phyloP scores from a whole-genome alignment of 2,113 vertebrate species.

The Numida meleagris region DNA sequence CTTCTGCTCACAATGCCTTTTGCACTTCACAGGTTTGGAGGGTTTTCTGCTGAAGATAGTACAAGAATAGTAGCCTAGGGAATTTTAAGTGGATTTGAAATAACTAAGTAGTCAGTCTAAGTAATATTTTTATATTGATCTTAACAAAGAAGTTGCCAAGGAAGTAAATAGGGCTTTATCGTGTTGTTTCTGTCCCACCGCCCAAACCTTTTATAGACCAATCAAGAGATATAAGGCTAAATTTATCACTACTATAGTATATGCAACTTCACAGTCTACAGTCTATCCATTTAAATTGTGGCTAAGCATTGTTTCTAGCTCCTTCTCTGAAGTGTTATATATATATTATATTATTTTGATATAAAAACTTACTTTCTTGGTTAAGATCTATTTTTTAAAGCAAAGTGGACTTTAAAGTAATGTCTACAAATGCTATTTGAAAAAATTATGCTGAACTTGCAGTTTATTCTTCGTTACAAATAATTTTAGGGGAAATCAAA shows the following conservation, averaged over 20 bases:
- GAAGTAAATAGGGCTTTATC: background rate
- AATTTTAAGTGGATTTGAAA: background rate
- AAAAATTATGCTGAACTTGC: background rate
- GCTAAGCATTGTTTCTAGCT: background rate
- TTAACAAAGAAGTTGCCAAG: background rate
- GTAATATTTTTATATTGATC: background rate
- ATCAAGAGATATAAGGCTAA: background rate
- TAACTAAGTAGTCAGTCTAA: background rate
- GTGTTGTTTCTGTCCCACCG: background rate
- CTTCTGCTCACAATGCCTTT: accelerated
- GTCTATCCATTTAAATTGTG: background rate
- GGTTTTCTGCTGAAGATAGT: background rate
- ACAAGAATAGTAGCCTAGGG: background rate
- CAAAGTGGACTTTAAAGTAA: background rate
- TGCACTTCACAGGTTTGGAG: background rate
- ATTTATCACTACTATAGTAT: background rate
- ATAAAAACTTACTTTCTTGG: background rate
- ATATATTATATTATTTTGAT: background rate
- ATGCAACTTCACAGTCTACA: background rate
- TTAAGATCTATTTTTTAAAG: background rate
- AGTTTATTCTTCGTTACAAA: background rate
- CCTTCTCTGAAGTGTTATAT: background rate
- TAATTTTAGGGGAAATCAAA: background rate
- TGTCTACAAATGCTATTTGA: background rate
- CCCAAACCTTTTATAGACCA: background rate